Evolutionary conservation across 2,888 invertebrate species (phyloP).

Genomic region (Caenorhabditis angaria): DNA sequence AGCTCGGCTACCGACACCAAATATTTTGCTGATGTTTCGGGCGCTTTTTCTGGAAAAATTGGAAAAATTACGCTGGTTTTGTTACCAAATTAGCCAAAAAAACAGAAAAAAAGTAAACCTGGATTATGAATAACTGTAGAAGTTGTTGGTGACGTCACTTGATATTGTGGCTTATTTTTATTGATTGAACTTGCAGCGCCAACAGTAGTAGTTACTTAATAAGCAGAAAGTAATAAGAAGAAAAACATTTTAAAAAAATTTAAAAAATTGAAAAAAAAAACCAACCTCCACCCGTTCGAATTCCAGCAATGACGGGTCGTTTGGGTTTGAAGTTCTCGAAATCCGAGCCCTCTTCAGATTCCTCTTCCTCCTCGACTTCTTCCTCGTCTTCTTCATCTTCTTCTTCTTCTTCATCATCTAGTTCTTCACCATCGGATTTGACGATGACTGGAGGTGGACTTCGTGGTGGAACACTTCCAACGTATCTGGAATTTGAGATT

Average conservation of each 20-base stretch:
- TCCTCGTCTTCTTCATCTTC: conserved; percentile 58
- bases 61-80: background rate
- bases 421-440: conserved; percentile 55
- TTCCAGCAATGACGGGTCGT: conserved; percentile 41
- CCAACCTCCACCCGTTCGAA: conserved; percentile 50
- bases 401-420: conserved; percentile 64
- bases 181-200: conserved; percentile 29
- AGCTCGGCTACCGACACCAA: conserved; percentile 55
- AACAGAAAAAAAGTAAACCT: conserved; percentile 25
- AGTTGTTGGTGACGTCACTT: conserved; percentile 30
- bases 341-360: conserved; percentile 49
- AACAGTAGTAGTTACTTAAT: background rate
- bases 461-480: conserved; percentile 61
- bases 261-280: background rate
- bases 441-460: conserved; percentile 56
- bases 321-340: conserved; percentile 42
- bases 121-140: conserved; percentile 37
- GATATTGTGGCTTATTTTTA: conserved; percentile 36
- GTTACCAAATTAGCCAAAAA: background rate
- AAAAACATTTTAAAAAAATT: background rate
- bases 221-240: background rate
- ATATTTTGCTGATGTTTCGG: conserved; percentile 46
- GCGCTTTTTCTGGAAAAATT: conserved; percentile 36
- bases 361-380: conserved; percentile 30
- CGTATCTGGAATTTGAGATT: conserved; percentile 49